These are phyloP conservation scores for Aethina tumida DNA, from an alignment of 1,140 invertebrate species.

Conservation along the genomic window DNA sequence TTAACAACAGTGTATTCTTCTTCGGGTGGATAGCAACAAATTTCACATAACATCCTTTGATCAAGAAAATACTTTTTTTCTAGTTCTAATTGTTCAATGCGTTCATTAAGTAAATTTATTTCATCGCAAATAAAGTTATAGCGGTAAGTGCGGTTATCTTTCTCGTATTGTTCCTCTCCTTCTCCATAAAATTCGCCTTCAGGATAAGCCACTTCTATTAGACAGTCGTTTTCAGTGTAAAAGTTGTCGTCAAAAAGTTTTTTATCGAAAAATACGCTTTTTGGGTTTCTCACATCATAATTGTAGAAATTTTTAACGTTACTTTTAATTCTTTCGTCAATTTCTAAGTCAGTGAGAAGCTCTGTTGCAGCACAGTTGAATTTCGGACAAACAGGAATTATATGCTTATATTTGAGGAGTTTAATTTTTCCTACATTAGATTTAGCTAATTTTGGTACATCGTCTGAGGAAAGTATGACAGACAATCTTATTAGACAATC, in stretches of 20 bases:
- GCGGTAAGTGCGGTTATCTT: not conserved
- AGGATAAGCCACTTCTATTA: slow-evolving; percentile 19
- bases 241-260: slow-evolving; percentile 17
- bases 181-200: not conserved
- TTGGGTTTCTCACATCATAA: slow-evolving; percentile 17
- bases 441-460: slow-evolving; percentile 18
- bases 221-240: slow-evolving; percentile 16
- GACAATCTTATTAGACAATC: slow-evolving; percentile 34
- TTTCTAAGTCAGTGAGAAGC: slow-evolving; percentile 12
- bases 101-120: no score
- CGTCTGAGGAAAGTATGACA: slow-evolving; percentile 7
- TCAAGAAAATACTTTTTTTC: no score
- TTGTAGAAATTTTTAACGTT: slow-evolving; percentile 20
- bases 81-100: no score
- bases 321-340: slow-evolving; percentile 10
- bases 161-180: slow-evolving; percentile 3
- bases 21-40: no score
- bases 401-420: slow-evolving; percentile 20
- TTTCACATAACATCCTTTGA: no score
- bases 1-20: no score
- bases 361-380: slow-evolving; percentile 11
- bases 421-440: slow-evolving; percentile 16
- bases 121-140: no score
- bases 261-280: slow-evolving; percentile 27
- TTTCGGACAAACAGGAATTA: slow-evolving; percentile 17